A percentile compares a stretch with the other conserved stretches of the same genome.
Evolutionary conservation across 2,113 vertebrate genomes (phyloP).

Genomic region (Zosterops borbonicus): DNA sequence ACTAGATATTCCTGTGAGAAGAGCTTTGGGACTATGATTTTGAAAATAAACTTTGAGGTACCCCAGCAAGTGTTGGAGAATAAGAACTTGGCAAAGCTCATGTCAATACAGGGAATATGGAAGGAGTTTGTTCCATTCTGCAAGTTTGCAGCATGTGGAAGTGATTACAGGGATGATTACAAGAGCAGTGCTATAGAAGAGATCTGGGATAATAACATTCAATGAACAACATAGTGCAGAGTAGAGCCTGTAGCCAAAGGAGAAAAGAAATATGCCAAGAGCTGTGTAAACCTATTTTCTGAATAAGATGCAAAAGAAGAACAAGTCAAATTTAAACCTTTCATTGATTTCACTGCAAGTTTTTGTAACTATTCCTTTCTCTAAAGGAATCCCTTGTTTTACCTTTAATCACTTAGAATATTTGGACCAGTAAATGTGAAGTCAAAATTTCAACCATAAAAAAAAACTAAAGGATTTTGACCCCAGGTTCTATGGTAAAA

Average conservation of each 20-base stretch:
- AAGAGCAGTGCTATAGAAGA: neutral
- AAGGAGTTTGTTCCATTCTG: neutral
- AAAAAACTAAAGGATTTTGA: neutral
- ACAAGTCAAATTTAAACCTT: neutral
- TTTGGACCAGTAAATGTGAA: neutral
- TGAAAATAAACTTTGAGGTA: neutral
- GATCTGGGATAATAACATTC: neutral
- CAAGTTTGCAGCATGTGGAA: slow-evolving; percentile 5
- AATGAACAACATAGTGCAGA: neutral
- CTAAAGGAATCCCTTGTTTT: neutral
- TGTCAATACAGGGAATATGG: neutral
- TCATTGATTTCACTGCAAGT: neutral
- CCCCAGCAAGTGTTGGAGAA: neutral
- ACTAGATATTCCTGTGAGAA: neutral
- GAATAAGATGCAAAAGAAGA: neutral
- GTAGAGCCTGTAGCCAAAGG: neutral
- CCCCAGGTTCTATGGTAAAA: neutral
- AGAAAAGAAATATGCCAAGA: neutral
- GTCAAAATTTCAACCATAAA: neutral
- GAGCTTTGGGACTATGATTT: neutral
- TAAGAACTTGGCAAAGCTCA: neutral
- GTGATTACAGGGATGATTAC: neutral
- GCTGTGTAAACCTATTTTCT: neutral
- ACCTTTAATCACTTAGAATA: neutral
- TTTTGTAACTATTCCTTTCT: neutral